Evolutionary conservation across 2,113 vertebrate species (phyloP).

Genomic region (Sceloporus tristichus): DNA sequence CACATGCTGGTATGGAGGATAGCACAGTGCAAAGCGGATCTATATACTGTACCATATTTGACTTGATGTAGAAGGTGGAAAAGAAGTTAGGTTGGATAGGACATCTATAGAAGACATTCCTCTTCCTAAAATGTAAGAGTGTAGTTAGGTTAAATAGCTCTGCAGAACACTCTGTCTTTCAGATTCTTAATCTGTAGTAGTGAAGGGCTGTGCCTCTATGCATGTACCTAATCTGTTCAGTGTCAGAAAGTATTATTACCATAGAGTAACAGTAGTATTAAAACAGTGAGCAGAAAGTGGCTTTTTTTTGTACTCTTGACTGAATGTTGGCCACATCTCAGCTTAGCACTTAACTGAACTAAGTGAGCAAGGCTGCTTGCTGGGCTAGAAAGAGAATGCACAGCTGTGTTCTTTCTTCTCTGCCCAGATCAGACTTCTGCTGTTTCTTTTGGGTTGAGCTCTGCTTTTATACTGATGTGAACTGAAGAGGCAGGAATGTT

Average conservation of each 20-base stretch:
- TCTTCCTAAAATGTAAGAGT: not conserved
- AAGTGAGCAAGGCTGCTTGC: not conserved
- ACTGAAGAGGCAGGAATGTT: not conserved
- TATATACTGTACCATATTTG: not conserved
- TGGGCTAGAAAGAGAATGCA: not conserved
- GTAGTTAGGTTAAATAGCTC: not conserved
- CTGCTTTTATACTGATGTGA: not conserved
- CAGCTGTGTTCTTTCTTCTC: not conserved
- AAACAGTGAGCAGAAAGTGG: not conserved
- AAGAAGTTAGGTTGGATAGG: not conserved
- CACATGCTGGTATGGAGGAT: not conserved
- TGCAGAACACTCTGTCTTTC: not conserved
- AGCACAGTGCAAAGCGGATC: too few species aligned
- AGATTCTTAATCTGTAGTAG: not conserved
- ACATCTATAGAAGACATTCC: not conserved
- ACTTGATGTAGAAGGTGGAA: not conserved
- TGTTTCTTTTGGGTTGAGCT: not conserved
- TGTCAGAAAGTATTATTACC: not conserved
- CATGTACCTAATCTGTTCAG: not conserved
- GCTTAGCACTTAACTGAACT: not conserved
- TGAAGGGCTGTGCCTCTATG: not conserved
- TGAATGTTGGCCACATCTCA: not conserved
- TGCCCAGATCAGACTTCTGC: not conserved
- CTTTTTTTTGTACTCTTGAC: not conserved
- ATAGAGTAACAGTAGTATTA: not conserved